Evolutionary conservation across 2,113 vertebrate species (phyloP).

Genomic region (Prolemur simus): DNA sequence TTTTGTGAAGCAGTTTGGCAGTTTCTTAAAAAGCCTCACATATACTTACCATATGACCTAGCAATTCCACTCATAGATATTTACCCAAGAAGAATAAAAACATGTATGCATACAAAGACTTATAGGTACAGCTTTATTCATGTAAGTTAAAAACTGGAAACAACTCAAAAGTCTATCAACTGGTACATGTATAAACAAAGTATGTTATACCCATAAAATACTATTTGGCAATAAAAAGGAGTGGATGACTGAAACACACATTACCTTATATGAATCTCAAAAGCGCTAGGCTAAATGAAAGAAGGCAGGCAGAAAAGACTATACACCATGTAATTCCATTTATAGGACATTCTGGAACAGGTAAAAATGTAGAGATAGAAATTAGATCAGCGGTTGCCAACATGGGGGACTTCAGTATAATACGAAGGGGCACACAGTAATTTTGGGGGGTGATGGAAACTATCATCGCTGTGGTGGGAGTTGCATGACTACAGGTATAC

Average conservation of each 20-base stretch:
- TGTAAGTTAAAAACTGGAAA: neutral
- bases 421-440: too few relatives aligned
- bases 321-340: neutral
- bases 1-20: neutral
- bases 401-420: neutral
- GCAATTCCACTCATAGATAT: neutral
- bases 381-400: neutral
- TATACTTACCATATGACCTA: neutral
- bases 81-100: neutral
- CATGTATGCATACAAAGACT: neutral
- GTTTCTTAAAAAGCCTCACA: neutral
- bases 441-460: rapidly evolving
- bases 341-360: neutral
- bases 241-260: neutral
- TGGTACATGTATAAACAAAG: neutral
- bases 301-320: neutral
- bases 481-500: neutral
- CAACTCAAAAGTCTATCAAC: neutral
- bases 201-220: neutral
- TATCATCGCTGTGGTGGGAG: neutral
- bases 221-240: neutral
- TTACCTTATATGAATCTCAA: neutral
- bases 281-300: neutral
- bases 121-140: neutral
- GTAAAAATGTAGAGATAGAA: neutral